phyloP scores from a whole-genome alignment of 1,140 invertebrate genomes.

The Sycophaga agraensis region DNA sequence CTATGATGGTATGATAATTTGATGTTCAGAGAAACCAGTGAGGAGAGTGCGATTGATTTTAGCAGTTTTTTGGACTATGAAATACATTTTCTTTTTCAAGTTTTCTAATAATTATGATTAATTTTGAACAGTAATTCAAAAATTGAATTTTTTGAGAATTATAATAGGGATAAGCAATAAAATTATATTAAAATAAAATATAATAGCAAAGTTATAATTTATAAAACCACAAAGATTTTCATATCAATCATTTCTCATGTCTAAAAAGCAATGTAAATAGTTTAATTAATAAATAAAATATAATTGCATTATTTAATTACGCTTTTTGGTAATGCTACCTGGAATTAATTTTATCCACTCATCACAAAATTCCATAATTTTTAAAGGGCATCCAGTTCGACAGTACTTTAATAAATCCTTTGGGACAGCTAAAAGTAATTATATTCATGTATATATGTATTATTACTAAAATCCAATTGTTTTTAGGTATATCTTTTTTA shows the following conservation, averaged over 20 bases:
- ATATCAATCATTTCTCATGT: no score
- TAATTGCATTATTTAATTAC: not conserved
- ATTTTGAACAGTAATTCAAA: not conserved
- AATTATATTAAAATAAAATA: no score
- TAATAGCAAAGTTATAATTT: no score
- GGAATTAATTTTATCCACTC: constrained; percentile 34
- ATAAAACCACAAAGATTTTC: no score
- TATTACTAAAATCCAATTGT: not conserved
- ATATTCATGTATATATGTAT: not conserved
- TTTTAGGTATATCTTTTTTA: not conserved
- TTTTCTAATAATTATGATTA: no score
- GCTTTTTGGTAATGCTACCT: constrained; percentile 9
- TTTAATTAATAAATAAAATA: not conserved
- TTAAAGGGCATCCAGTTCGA: constrained; percentile 41
- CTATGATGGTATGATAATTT: constrained; percentile 2
- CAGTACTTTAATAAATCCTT: constrained; percentile 39
- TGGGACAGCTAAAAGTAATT: constrained; percentile 34
- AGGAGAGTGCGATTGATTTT: no score
- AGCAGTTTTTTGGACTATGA: no score
- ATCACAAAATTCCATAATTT: constrained; percentile 41
- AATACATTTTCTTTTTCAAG: no score
- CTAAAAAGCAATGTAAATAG: no score
- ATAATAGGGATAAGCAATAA: no score
- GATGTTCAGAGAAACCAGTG: not conserved
- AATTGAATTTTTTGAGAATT: not conserved